phyloP scores from a whole-genome alignment of 2,888 invertebrate species.

The Plagodis dolabraria region DNA sequence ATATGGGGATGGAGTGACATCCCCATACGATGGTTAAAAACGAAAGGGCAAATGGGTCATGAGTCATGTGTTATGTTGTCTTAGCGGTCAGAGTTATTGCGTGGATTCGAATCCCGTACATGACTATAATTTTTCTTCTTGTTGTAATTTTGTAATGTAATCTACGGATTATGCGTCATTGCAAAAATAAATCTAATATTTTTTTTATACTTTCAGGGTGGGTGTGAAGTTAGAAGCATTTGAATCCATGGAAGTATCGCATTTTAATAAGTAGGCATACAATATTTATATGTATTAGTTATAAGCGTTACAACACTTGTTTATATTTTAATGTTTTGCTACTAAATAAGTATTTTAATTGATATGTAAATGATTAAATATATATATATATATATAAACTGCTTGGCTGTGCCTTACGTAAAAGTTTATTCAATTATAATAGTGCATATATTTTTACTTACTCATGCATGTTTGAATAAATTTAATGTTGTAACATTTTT shows the following conservation, averaged over 20 bases:
- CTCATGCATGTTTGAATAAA: too few species aligned
- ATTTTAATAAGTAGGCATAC: slow-evolving; percentile 80
- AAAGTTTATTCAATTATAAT: slow-evolving; percentile 15
- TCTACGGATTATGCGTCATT: too few species aligned
- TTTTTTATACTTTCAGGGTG: slow-evolving; percentile 78
- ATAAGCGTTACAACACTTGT: slow-evolving; percentile 31
- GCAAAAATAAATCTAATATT: neutral
- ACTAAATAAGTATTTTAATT: slow-evolving; percentile 30
- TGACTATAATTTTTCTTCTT: too few species aligned
- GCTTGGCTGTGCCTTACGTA: slow-evolving; percentile 60
- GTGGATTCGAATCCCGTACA: too few species aligned
- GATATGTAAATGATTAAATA: slow-evolving; percentile 29
- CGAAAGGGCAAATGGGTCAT: too few species aligned
- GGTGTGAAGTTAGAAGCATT: slow-evolving; percentile 83
- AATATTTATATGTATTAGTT: slow-evolving; percentile 2
- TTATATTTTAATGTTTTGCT: slow-evolving; percentile 28
- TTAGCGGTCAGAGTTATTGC: too few species aligned
- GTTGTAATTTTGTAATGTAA: too few species aligned
- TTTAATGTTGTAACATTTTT: too few species aligned
- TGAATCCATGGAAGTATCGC: slow-evolving; percentile 87
- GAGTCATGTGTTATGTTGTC: too few species aligned
- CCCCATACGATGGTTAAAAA: too few species aligned
- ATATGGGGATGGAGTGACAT: too few species aligned
- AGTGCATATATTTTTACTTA: neutral
- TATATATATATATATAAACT: slow-evolving; percentile 31